Conservation (phyloP, 2,113 vertebrate species). For the Lipotes vexillifer region DNA sequence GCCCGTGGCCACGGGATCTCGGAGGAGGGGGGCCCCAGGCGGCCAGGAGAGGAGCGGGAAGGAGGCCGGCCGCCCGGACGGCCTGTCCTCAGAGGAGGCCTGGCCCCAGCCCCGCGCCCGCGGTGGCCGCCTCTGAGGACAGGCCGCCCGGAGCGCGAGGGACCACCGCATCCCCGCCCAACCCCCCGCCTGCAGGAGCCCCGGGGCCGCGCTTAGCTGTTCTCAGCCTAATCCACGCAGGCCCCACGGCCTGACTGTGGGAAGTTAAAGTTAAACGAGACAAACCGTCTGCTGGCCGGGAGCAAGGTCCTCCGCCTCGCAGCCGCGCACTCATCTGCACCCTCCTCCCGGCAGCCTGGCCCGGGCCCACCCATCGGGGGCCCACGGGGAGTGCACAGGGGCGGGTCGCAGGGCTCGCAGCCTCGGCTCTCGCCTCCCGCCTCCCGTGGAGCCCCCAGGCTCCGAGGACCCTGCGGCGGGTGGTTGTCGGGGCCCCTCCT, state of each 20-base stretch:
- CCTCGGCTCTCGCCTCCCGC: no score
- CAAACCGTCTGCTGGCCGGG: neutral
- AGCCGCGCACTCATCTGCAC: neutral
- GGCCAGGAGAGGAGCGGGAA: neutral
- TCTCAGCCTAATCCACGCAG: neutral
- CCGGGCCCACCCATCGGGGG: no score
- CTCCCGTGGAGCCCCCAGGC: no score
- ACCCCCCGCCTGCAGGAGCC: rapidly evolving
- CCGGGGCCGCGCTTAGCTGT: neutral
- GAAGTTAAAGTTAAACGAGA: neutral
- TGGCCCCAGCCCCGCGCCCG: neutral
- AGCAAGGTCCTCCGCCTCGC: neutral
- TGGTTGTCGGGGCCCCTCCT: neutral
- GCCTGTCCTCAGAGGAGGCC: neutral
- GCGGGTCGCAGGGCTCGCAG: no score
- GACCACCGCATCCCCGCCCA: rapidly evolving
- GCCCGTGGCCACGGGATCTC: neutral
- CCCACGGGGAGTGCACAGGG: no score
- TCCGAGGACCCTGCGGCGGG: no score
- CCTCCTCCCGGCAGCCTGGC: neutral
- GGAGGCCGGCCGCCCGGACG: no score
- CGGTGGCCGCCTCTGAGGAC: rapidly evolving
- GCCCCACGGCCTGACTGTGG: neutral
- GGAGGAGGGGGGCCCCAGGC: neutral
- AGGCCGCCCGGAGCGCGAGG: rapidly evolving